Percentiles rank a stretch among this genome's conserved stretches.
phyloP scores from a whole-genome alignment of 2,113 vertebrate species.

The Puma concolor region DNA sequence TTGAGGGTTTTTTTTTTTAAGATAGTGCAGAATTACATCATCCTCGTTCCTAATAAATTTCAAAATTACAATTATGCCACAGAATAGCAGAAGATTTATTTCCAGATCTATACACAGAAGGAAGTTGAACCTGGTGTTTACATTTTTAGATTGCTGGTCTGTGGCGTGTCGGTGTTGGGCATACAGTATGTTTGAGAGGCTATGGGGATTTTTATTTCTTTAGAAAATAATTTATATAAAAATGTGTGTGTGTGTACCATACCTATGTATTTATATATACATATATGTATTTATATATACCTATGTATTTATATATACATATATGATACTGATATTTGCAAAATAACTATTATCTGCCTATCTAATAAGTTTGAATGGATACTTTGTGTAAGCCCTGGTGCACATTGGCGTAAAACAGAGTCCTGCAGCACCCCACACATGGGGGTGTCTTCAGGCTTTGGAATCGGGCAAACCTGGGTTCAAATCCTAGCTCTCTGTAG shows the following conservation, averaged over 20 bases:
- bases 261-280: background rate
- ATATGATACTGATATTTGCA: background rate
- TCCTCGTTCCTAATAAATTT: background rate
- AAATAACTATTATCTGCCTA: background rate
- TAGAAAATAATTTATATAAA: background rate
- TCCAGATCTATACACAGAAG: background rate
- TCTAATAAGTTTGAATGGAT: background rate
- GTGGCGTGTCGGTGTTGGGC: background rate
- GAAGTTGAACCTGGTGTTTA: background rate
- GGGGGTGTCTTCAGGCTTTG: background rate
- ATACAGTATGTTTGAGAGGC: background rate
- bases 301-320: background rate
- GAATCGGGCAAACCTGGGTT: background rate
- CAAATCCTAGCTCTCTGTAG: background rate
- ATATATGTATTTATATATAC: background rate
- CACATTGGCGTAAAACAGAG: background rate
- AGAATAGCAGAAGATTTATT: background rate
- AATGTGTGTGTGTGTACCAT: background rate
- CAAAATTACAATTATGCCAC: background rate
- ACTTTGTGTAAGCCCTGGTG: background rate
- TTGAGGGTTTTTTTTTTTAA: background rate
- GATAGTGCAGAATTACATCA: background rate
- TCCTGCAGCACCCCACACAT: accelerated
- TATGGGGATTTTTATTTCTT: background rate
- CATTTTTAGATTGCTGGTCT: background rate